Percentiles rank a stretch among this genome's conserved stretches.
phyloP scores from a whole-genome alignment of 1,140 invertebrate genomes.

The Tetragonula clypearis region DNA sequence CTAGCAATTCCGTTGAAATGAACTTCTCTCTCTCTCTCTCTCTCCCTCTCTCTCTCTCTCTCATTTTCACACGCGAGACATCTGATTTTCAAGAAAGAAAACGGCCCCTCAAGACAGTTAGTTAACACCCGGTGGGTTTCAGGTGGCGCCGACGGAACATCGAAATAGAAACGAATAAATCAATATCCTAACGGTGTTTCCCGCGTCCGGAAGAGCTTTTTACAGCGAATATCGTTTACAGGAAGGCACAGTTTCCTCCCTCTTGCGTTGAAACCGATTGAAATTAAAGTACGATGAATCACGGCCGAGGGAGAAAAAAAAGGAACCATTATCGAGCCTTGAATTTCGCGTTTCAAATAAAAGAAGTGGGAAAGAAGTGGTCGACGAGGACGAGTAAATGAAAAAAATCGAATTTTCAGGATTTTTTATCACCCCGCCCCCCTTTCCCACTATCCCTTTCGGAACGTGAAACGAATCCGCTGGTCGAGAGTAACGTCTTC shows the following conservation, averaged over 20 bases:
- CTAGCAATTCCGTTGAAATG: neutral
- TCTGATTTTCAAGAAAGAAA: neutral
- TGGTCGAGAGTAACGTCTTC: neutral
- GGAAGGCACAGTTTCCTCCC: neutral
- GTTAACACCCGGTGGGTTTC: neutral
- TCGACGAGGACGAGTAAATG: slow-evolving; percentile 27
- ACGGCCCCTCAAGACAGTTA: neutral
- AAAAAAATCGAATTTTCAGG: slow-evolving; percentile 53
- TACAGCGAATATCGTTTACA: slow-evolving; percentile 2
- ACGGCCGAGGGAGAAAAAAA: neutral
- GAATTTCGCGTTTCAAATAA: neutral
- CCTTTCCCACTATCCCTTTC: no score
- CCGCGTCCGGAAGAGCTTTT: neutral
- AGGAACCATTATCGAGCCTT: neutral
- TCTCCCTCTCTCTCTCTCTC: neutral
- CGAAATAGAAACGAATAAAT: slow-evolving; percentile 22
- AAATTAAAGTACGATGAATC: slow-evolving; percentile 64
- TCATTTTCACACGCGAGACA: neutral
- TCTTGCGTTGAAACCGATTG: slow-evolving; percentile 35
- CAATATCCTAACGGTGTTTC: slow-evolving; percentile 20
- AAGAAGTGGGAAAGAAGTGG: neutral
- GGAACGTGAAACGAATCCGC: no score
- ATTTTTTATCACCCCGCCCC: neutral
- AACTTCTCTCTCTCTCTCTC: neutral
- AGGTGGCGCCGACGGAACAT: neutral